Evolutionary conservation across 2,888 invertebrate genomes (phyloP).

Genomic region (Drosophila rubida): DNA sequence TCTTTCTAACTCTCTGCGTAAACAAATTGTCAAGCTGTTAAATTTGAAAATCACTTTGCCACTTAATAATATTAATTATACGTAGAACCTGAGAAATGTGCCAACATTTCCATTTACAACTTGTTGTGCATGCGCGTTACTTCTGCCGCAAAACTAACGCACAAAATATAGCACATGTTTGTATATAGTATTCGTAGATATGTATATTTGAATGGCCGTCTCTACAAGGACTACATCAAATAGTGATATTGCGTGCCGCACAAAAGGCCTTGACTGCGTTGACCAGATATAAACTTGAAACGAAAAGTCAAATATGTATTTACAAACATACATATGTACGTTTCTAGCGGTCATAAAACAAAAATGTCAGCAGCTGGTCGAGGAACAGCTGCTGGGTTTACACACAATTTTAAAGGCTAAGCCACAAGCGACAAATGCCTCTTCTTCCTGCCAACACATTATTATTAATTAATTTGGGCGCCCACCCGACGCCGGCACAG

Average conservation of each 20-base stretch:
- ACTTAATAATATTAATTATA: slow-evolving; percentile 36
- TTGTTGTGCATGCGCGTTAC: slow-evolving; percentile 7
- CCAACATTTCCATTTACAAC: slow-evolving; percentile 5
- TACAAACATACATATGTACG: slow-evolving; percentile 7
- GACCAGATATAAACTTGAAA: slow-evolving; percentile 65
- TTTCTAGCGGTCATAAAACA: slow-evolving; percentile 47
- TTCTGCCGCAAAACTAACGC: not conserved
- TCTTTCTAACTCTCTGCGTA: slow-evolving; percentile 51
- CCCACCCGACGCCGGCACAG: slow-evolving; percentile 44
- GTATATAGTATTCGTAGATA: not conserved
- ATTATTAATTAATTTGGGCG: slow-evolving; percentile 75
- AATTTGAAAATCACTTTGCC: slow-evolving; percentile 42
- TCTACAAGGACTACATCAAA: slow-evolving; percentile 62
- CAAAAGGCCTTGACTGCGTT: slow-evolving; percentile 66
- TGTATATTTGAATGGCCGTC: slow-evolving; percentile 16
- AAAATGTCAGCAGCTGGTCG: slow-evolving; percentile 26
- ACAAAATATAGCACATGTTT: not conserved
- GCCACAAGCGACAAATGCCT: slow-evolving; percentile 7
- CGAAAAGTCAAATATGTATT: slow-evolving; percentile 52
- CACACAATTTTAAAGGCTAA: slow-evolving; percentile 41
- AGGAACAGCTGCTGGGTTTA: slow-evolving; percentile 65
- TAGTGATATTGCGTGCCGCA: slow-evolving; percentile 68
- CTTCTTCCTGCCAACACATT: slow-evolving; percentile 49
- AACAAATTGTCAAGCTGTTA: slow-evolving; percentile 59
- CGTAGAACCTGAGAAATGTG: slow-evolving; percentile 9